Percentiles rank a stretch among this genome's conserved stretches.
These are phyloP conservation scores for Hippocampus zosterae DNA, from an alignment of 2,113 vertebrate genomes.

Conservation along the genomic window DNA sequence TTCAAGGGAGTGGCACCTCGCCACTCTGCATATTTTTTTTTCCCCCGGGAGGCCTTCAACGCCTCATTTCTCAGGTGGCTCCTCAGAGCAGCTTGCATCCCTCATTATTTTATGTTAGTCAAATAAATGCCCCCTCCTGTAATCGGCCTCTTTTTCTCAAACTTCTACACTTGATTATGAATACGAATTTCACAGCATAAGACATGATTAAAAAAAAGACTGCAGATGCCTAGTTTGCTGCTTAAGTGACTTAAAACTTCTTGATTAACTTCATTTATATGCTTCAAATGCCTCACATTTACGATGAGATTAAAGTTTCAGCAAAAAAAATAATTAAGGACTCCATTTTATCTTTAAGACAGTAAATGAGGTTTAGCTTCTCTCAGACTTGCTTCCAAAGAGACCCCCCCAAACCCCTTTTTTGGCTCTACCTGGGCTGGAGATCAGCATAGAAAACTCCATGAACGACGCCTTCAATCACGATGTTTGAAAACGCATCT, in stretches of 20 bases:
- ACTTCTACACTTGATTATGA: neutral
- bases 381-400: neutral
- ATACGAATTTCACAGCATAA: neutral
- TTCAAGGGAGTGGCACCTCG: slow-evolving; percentile 23
- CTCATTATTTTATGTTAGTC: slow-evolving; percentile 6
- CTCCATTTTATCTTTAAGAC: neutral
- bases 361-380: neutral
- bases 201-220: neutral
- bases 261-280: neutral
- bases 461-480: slow-evolving; percentile 75
- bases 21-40: slow-evolving; percentile 8
- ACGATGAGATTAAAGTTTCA: neutral
- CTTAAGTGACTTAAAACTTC: neutral
- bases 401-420: neutral
- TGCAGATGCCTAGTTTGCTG: neutral
- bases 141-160: neutral
- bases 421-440: slow-evolving; percentile 68
- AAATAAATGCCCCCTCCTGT: neutral
- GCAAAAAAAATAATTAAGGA: neutral
- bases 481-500: slow-evolving; percentile 72
- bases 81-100: neutral
- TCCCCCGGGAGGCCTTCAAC: slow-evolving; percentile 5
- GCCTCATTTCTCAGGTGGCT: slow-evolving; percentile 9
- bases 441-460: slow-evolving; percentile 76
- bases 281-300: neutral